Conservation (phyloP, 2,797 vertebrate species). For the Galago senegalensis region DNA sequence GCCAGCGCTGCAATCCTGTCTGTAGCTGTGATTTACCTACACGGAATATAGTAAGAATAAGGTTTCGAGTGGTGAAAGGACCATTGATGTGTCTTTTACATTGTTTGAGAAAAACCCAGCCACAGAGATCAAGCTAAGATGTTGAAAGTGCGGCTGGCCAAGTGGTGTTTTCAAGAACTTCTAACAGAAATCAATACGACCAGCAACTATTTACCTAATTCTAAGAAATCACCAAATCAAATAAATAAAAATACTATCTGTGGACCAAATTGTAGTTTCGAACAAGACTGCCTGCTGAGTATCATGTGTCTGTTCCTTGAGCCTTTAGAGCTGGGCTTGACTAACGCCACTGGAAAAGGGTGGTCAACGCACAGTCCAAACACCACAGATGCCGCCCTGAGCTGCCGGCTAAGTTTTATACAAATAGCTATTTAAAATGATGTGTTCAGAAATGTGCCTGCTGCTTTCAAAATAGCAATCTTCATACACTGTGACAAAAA, state of each 20-base stretch:
- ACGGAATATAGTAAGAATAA: not conserved
- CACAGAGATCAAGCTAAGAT: constrained; percentile 70
- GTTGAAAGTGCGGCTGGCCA: constrained; percentile 73
- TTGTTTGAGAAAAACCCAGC: constrained; percentile 76
- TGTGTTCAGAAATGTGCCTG: constrained; percentile 39
- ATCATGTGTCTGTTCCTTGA: constrained; percentile 87
- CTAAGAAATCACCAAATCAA: constrained; percentile 77
- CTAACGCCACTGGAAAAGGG: constrained; percentile 88
- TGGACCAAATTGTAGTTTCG: constrained; percentile 69
- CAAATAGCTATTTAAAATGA: constrained; percentile 69
- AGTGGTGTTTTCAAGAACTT: constrained; percentile 82
- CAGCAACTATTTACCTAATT: constrained; percentile 75
- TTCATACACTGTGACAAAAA: not conserved
- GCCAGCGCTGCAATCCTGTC: fast-evolving
- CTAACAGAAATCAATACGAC: constrained; percentile 75
- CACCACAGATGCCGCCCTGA: constrained; percentile 74
- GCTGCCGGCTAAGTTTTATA: constrained; percentile 77
- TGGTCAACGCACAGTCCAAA: constrained; percentile 85
- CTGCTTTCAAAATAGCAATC: not conserved
- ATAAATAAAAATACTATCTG: constrained; percentile 77
- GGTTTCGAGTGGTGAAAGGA: constrained; percentile 61
- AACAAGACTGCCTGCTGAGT: constrained; percentile 88
- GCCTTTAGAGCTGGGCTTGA: constrained; percentile 83
- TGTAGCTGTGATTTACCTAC: not conserved
- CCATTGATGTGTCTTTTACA: constrained; percentile 2